Base-by-base conservation (phyloP, 2,113 vertebrate species). In the Otis tarda region DNA sequence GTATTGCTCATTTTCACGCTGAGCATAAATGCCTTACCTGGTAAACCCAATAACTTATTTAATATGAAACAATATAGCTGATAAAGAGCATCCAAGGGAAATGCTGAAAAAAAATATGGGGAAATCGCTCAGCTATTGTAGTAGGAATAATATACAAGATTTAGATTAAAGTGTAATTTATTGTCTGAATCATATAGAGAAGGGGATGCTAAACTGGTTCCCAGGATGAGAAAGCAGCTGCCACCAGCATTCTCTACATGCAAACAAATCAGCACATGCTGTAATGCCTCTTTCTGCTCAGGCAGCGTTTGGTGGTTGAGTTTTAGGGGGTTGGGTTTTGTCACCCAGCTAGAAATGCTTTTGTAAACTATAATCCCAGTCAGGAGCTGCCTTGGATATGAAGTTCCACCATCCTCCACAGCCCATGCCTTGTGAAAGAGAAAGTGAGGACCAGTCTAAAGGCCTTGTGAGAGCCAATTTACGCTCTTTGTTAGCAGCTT, bases 111-210 rank as follows among this genome's bases (percentile, higher is more conserved):
- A 90, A 94, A 73, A 89, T 87, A 81, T n/a, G 49, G 60, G 33
- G 68, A 93, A 96, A 92, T 88, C 91, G 53, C 67, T 60, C 77
- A 50, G 81, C 71, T 89, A 93, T 83, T 83, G 60, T 86, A 78
- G 74, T 59, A 70, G 50, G 64, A 97, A 95, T 93, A 95, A 94
- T 67, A 49, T 45, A 67, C 81, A 93, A 93, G 71, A 83, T 88
- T 95, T 93, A 93, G 45, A 95, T 96, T 97, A 91, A 95, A 95
- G 61, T 84, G 60, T 73, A 96, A 94, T 97, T 93, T 97, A 91
- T 90, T 83, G 68, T 83, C 87, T 90, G 71, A 94, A 2, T 84
- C 90, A 90, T 65, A 37, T 19, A 45, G 57, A 31, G 60, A 95
- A 93, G 53, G 53, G 49, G 88, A 76, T 80, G 68, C 37, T 96